Percentiles rank a stretch among this genome's conserved stretches.
Evolutionary conservation across 2,113 vertebrate species (phyloP).

Genomic region (Ptilorrhoa leucosticta): DNA sequence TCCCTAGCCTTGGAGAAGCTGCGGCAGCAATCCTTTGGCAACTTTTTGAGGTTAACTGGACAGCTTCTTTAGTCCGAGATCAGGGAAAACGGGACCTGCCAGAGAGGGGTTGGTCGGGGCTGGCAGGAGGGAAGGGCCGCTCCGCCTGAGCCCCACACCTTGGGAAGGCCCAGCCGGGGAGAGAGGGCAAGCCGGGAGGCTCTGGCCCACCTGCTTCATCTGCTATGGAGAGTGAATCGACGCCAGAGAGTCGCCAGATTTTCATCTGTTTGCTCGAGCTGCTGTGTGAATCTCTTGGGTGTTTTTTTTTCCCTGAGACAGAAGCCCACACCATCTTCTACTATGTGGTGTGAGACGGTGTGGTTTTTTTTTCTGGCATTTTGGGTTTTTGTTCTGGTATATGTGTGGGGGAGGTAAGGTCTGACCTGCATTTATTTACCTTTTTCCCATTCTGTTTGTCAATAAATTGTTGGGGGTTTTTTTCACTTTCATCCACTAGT

Average conservation of each 20-base stretch:
- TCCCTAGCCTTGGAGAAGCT: background rate
- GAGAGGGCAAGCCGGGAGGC: fast-evolving
- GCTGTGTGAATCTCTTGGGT: background rate
- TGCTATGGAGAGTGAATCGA: background rate
- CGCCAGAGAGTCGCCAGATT: fast-evolving
- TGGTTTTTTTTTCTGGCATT: background rate
- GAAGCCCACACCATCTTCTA: background rate
- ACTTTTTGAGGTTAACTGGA: fast-evolving
- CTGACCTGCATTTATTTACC: background rate
- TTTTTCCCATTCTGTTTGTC: background rate
- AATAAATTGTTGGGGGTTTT: background rate
- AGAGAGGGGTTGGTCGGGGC: background rate
- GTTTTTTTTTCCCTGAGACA: background rate
- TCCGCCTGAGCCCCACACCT: fast-evolving
- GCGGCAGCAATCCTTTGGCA: background rate
- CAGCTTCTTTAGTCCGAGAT: background rate
- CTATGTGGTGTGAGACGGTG: background rate
- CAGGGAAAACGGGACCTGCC: background rate
- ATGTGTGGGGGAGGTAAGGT: no score
- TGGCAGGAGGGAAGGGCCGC: fast-evolving
- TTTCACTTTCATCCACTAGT: background rate
- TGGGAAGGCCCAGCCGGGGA: fast-evolving
- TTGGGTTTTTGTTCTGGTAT: fast-evolving
- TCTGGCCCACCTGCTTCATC: background rate
- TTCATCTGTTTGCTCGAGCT: background rate